phyloP scores from a whole-genome alignment of 1,140 invertebrate genomes.

The Drosophila funebris region DNA sequence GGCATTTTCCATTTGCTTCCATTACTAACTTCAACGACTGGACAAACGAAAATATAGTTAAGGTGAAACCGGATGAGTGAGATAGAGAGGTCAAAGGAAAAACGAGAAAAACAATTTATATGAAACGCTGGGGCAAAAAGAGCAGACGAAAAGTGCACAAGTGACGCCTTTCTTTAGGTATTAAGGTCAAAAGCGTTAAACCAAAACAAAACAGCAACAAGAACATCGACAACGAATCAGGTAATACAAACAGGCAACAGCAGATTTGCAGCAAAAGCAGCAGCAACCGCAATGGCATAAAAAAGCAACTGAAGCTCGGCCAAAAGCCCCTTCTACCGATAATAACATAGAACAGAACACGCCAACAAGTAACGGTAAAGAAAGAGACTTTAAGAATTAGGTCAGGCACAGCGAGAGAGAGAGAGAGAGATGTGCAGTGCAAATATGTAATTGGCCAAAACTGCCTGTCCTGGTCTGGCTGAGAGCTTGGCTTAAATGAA shows the following conservation, averaged over 20 bases:
- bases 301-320: slow-evolving; percentile 23
- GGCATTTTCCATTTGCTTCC: slow-evolving; percentile 77
- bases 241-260: slow-evolving; percentile 58
- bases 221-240: slow-evolving; percentile 37
- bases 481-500: slow-evolving; percentile 55
- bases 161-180: slow-evolving; percentile 73
- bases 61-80: neutral
- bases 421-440: slow-evolving; percentile 60
- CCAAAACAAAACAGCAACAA: slow-evolving; percentile 56
- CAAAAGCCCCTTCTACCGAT: neutral
- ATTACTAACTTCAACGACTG: slow-evolving; percentile 66
- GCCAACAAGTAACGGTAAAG: slow-evolving; percentile 43
- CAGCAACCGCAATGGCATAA: slow-evolving; percentile 65
- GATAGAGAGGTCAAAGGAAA: neutral
- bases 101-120: slow-evolving; percentile 47
- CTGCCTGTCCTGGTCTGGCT: neutral
- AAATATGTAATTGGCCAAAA: slow-evolving; percentile 69
- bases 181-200: slow-evolving; percentile 81
- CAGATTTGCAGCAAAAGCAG: slow-evolving; percentile 69
- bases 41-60: slow-evolving; percentile 1
- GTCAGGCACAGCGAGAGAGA: slow-evolving; percentile 41
- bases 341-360: slow-evolving; percentile 15
- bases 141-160: slow-evolving; percentile 34
- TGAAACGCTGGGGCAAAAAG: slow-evolving; percentile 34
- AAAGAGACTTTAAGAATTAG: slow-evolving; percentile 61